These are phyloP conservation scores for Tupiocoris notatus DNA, from an alignment of 2,888 invertebrate species.

Conservation along the genomic window DNA sequence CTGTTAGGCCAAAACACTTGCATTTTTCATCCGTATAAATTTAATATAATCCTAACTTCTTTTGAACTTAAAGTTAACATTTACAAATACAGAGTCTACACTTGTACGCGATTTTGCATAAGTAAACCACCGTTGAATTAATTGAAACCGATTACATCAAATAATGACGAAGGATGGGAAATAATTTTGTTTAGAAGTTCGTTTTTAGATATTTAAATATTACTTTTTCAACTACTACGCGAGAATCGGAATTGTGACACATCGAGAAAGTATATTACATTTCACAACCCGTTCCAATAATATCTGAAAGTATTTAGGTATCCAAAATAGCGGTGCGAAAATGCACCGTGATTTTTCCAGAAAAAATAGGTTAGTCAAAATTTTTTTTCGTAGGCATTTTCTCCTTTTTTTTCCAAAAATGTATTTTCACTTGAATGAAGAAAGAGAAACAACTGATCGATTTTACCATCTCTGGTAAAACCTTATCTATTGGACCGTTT, in stretches of 20 bases:
- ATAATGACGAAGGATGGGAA: neutral
- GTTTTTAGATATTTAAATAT: neutral
- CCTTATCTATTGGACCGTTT: neutral
- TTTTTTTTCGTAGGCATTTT: no score
- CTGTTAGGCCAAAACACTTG: slow-evolving; percentile 41
- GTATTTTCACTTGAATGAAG: no score
- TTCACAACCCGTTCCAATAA: no score
- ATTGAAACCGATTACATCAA: slow-evolving; percentile 8
- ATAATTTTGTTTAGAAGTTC: no score
- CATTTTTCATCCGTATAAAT: neutral
- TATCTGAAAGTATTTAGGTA: no score
- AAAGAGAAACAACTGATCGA: neutral
- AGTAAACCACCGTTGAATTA: no score
- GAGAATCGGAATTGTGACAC: neutral
- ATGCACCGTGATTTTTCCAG: neutral
- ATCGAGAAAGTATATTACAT: no score
- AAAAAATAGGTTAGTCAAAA: no score
- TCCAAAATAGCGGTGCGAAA: neutral
- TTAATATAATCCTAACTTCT: neutral
- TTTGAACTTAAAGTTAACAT: neutral
- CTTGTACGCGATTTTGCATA: no score
- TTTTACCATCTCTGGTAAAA: neutral
- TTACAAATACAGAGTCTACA: no score
- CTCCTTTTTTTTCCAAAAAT: no score
- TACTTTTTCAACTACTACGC: neutral